phyloP scores from a whole-genome alignment of 2,888 invertebrate genomes.

The Brenthis hecate region DNA sequence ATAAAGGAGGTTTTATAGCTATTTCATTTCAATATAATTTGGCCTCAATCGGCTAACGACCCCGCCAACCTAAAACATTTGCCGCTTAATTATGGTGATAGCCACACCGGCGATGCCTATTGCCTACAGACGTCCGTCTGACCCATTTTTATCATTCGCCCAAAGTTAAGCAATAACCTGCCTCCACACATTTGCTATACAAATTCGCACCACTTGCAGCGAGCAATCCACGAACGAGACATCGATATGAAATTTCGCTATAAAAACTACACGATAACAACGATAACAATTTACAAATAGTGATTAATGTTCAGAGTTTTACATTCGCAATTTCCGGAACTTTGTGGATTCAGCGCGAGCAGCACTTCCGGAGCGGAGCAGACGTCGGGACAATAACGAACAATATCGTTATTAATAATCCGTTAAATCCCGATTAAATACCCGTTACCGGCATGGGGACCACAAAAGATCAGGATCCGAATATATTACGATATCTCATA shows the following conservation, averaged over 20 bases:
- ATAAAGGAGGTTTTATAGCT: background rate
- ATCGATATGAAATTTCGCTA: background rate
- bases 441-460: no score
- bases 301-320: background rate
- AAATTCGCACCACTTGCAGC: background rate
- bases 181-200: background rate
- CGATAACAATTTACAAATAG: background rate
- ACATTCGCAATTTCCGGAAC: no score
- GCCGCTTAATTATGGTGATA: conserved; percentile 15
- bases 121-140: conserved; percentile 3
- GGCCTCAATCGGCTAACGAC: conserved; percentile 8
- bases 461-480: no score
- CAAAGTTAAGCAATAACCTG: background rate
- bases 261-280: background rate
- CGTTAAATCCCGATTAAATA: no score
- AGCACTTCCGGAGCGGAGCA: no score
- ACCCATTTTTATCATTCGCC: conserved; percentile 14
- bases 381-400: no score
- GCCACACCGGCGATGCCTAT: background rate
- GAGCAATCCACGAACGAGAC: no score
- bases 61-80: conserved; percentile 1
- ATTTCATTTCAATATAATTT: conserved; percentile 14
- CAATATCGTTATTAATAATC: no score
- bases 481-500: no score
- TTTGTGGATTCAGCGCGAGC: no score